A percentile compares a stretch with the other conserved stretches of the same genome.
These are phyloP conservation scores for Ammodytes marinus DNA, from an alignment of 2,113 vertebrate species.

Conservation along the genomic window DNA sequence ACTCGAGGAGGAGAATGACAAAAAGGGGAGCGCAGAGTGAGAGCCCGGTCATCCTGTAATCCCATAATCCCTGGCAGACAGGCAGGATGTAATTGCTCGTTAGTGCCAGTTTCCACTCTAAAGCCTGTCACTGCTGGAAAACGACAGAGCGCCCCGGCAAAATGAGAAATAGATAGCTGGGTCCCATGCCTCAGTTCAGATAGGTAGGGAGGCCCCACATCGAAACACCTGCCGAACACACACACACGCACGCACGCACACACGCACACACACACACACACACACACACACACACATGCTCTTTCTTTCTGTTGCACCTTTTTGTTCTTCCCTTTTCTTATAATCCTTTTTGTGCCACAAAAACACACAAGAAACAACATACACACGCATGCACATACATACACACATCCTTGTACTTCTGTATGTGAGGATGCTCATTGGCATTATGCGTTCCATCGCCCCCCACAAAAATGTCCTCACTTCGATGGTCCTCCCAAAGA, in stretches of 20 bases:
- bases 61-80: conserved; percentile 85
- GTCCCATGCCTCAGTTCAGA: conserved; percentile 70
- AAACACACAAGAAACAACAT: conserved; percentile 17
- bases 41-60: conserved; percentile 76
- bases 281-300: conserved; percentile 14
- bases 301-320: conserved; percentile 1
- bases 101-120: conserved; percentile 83
- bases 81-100: conserved; percentile 83
- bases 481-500: no score
- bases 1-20: conserved; percentile 46
- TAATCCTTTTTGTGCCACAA: conserved; percentile 31
- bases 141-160: conserved; percentile 65
- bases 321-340: not conserved
- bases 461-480: no score
- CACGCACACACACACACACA: not conserved
- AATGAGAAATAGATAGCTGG: conserved; percentile 83
- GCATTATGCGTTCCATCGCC: no score
- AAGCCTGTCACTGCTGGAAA: conserved; percentile 78
- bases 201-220: conserved; percentile 46
- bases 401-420: not conserved
- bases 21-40: conserved; percentile 54
- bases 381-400: conserved; percentile 18
- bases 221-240: conserved; percentile 12
- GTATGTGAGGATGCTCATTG: no score
- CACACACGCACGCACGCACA: conserved; percentile 29